Conservation (phyloP, 2,113 vertebrate genomes). For the Bothrops jararaca region DNA sequence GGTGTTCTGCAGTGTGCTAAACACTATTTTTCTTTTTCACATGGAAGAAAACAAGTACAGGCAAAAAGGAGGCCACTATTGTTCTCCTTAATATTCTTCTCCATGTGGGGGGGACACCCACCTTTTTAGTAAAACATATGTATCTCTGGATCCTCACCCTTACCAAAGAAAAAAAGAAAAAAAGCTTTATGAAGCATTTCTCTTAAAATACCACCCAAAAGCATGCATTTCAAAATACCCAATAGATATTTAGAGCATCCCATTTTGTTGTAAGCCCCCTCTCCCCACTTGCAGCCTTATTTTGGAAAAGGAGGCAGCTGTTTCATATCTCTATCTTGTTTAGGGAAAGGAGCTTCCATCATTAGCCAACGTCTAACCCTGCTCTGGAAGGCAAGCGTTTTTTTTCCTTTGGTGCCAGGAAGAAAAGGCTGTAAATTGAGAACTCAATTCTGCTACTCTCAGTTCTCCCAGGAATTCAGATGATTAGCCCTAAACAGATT, state of each 20-base stretch:
- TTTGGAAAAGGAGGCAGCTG: not conserved
- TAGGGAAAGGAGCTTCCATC: not conserved
- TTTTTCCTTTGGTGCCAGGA: too few species aligned
- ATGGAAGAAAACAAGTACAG: not conserved
- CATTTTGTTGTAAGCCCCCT: not conserved
- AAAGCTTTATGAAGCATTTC: not conserved
- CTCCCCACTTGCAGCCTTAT: not conserved
- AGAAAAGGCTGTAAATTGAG: too few species aligned
- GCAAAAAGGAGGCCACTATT: not conserved
- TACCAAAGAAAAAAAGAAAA: not conserved
- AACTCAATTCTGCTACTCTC: not conserved
- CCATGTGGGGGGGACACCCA: too few species aligned
- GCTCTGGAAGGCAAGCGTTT: too few species aligned
- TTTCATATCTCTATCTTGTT: not conserved
- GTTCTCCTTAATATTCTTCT: not conserved
- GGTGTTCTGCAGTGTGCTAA: not conserved
- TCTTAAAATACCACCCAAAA: not conserved
- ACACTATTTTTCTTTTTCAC: not conserved
- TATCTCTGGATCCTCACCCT: not conserved
- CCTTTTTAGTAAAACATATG: not conserved
- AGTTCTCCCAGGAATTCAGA: not conserved
- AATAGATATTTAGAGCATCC: not conserved
- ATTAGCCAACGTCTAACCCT: not conserved
- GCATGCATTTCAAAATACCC: not conserved
- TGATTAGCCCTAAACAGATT: not conserved